Evolutionary conservation across 2,888 invertebrate species (phyloP).

Genomic region (Cerastoderma edule): DNA sequence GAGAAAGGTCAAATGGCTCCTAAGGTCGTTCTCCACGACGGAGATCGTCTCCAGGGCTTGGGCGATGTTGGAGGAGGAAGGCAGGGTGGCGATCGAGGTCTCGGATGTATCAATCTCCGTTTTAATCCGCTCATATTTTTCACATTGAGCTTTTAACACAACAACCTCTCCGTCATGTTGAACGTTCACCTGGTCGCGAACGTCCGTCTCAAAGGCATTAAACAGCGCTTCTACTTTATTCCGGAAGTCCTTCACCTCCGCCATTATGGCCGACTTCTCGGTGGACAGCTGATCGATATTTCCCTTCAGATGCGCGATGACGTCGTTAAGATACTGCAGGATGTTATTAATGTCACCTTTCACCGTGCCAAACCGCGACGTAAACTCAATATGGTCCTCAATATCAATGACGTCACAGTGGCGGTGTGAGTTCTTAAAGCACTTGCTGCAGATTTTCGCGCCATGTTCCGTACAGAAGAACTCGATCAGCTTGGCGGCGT

Average conservation of each 20-base stretch:
- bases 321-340: slow-evolving; percentile 48
- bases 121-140: slow-evolving; percentile 58
- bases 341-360: slow-evolving; percentile 52
- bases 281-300: slow-evolving; percentile 54
- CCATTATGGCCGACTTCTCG: slow-evolving; percentile 42
- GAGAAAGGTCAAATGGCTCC: slow-evolving; percentile 48
- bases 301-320: slow-evolving; percentile 46
- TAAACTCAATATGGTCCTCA: slow-evolving; percentile 57
- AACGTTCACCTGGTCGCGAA: slow-evolving; percentile 52
- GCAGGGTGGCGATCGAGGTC: slow-evolving; percentile 42
- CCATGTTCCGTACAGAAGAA: slow-evolving; percentile 59
- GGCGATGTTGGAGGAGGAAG: slow-evolving; percentile 33
- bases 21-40: slow-evolving; percentile 50
- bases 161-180: slow-evolving; percentile 56
- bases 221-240: slow-evolving; percentile 55
- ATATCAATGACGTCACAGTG: slow-evolving; percentile 57
- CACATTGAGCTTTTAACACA: slow-evolving; percentile 53
- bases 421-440: slow-evolving; percentile 57
- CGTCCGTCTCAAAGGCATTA: slow-evolving; percentile 50
- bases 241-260: slow-evolving; percentile 55
- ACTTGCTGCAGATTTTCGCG: slow-evolving; percentile 54
- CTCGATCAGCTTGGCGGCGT: slow-evolving; percentile 51
- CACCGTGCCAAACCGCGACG: slow-evolving; percentile 41
- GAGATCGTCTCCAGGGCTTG: slow-evolving; percentile 46
- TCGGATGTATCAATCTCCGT: slow-evolving; percentile 47